Evolutionary conservation across 1,140 invertebrate species (phyloP).

Genomic region (Dendroctonus ponderosae): DNA sequence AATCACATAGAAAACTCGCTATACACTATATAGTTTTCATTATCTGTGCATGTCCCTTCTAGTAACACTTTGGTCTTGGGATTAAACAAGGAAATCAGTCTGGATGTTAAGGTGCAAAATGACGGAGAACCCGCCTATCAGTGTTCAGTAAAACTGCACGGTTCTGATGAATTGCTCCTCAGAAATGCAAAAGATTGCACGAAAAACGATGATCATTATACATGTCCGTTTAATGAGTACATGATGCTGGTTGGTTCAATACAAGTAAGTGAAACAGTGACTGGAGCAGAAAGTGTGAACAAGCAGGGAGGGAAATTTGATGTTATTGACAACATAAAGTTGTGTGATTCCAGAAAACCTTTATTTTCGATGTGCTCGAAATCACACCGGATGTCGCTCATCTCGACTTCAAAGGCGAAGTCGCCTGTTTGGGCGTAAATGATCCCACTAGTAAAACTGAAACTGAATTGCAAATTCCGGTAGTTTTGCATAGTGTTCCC

Average conservation of each 20-base stretch:
- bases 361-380: conserved; percentile 21
- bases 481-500: conserved; percentile 22
- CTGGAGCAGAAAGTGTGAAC: conserved; percentile 1
- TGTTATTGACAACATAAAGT: neutral
- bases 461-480: conserved; percentile 18
- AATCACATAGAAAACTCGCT: neutral
- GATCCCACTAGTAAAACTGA: conserved; percentile 1
- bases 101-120: conserved; percentile 29
- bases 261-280: conserved; percentile 5
- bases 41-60: neutral
- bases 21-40: neutral
- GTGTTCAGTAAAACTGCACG: conserved; percentile 25
- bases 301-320: neutral
- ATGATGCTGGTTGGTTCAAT: neutral
- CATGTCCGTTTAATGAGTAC: conserved; percentile 26
- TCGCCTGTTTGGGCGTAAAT: conserved; percentile 23
- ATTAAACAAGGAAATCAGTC: conserved; percentile 22
- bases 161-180: conserved; percentile 28
- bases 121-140: conserved; percentile 37
- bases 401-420: conserved; percentile 13
- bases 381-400: conserved; percentile 12
- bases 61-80: conserved; percentile 28
- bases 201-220: conserved; percentile 30
- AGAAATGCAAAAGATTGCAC: conserved; percentile 35
- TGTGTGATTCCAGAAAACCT: conserved; percentile 27